Base-by-base conservation (phyloP, 37 sponge, comb jelly and placozoan genomes). In the Bolinopsis microptera region DNA sequence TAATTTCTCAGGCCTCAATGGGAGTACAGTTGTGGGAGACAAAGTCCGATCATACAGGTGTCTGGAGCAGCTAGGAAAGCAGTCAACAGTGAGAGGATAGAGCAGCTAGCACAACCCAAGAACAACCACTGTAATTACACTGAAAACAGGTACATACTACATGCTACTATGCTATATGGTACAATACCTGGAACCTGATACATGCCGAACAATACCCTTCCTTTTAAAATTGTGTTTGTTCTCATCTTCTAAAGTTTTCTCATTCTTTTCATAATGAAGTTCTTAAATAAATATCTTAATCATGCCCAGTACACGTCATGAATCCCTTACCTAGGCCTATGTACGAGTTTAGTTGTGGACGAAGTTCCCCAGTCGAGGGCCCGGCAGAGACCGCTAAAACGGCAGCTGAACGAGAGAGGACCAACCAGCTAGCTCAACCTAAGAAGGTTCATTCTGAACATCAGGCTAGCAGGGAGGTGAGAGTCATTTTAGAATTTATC, bases 1-100 rank as follows among this genome's bases (percentile, higher is more conserved):
- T n/a, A n/a, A n/a, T n/a, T n/a, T n/a, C n/a, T n/a, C 75, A 97
- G 97, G 35, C 94, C 98, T 23, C 95, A 97, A 82, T 96, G 94
- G 48, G 88, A 94, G 70, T 97, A 34, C 36, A 94, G 94, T 25
- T 94, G 94, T 69, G 94, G 94, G 23, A 83, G 94, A 41, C 68
- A 94, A 34, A 80, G 83, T 68, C 41, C 88, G 32, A 82, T 94
- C 0, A 80, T 83, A 27, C 28, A 69, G 28, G 34, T 48, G 0
- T 39, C 83, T 32, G 32, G 28, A 2, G 88, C 35, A 8, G 94
- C 94, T 5, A 5, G 35, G 8, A 83, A 92, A 25, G 90, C 48
- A 0, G 33, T 13, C 13, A 30, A 26, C 23, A 61, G 28, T 0
- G 35, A 38, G 13, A 37, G 94, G 28, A 83, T 94, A 31, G 30